Percentiles rank a stretch among this genome's conserved stretches.
Conservation (phyloP, 1,140 invertebrate species). For the Lepidurus couesii region DNA sequence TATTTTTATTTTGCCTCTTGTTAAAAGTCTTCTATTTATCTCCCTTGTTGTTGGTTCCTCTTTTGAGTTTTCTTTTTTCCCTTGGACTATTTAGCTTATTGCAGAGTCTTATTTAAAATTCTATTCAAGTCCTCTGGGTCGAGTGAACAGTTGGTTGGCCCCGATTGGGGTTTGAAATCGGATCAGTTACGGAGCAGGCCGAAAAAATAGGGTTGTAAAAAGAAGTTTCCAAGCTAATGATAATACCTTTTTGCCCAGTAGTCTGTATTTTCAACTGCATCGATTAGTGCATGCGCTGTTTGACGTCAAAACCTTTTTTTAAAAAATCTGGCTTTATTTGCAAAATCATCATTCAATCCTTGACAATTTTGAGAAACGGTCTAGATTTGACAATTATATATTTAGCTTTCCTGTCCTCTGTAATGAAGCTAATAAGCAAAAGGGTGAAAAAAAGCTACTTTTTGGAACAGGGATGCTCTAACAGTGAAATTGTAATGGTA, state of each 20-base stretch:
- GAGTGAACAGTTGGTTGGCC: background rate
- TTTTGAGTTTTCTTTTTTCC: background rate
- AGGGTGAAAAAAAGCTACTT: background rate
- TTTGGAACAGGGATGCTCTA: constrained; percentile 13
- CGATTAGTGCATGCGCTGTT: constrained; percentile 21
- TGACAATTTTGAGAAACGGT: background rate
- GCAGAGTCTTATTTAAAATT: background rate
- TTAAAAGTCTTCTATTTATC: constrained; percentile 10
- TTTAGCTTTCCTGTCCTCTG: background rate
- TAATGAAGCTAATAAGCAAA: background rate
- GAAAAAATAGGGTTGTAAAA: constrained; percentile 17
- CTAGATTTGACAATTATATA: constrained; percentile 7
- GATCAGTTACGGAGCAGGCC: background rate
- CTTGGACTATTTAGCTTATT: background rate
- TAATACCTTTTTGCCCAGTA: constrained; percentile 15
- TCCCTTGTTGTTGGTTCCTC: background rate
- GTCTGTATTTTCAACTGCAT: background rate
- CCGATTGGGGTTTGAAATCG: background rate
- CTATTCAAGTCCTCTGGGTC: background rate
- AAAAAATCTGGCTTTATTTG: background rate
- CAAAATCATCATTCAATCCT: background rate
- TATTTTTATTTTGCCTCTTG: background rate
- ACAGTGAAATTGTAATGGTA: constrained; percentile 12
- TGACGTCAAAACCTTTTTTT: constrained; percentile 6
- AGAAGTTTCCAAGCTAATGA: background rate